Evolutionary conservation across 2,113 vertebrate genomes (phyloP).

Genomic region (Alethe diademata): DNA sequence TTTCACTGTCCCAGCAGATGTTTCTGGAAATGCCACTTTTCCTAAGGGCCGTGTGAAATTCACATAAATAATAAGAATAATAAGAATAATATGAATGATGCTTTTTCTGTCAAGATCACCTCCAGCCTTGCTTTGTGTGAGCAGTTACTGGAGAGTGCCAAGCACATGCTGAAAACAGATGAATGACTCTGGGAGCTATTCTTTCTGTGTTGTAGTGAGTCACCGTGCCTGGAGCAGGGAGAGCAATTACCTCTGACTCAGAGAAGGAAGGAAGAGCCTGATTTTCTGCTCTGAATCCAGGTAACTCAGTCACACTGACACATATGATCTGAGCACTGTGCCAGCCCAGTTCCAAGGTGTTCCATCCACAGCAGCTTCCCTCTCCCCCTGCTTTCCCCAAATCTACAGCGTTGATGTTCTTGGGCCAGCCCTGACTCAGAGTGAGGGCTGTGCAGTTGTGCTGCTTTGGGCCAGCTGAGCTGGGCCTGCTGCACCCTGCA

Average conservation of each 20-base stretch:
- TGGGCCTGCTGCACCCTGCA: neutral
- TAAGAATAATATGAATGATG: neutral
- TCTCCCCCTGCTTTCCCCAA: neutral
- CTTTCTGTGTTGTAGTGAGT: neutral
- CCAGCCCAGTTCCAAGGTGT: neutral
- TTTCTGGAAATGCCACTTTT: neutral
- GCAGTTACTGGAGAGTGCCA: neutral
- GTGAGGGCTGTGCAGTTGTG: neutral
- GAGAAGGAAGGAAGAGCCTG: neutral
- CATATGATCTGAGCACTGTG: neutral
- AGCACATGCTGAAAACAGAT: neutral
- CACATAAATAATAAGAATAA: neutral
- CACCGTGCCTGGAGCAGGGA: neutral
- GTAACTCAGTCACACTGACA: neutral
- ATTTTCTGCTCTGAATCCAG: neutral
- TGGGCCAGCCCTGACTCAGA: neutral
- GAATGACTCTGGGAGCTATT: neutral
- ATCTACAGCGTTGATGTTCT: neutral
- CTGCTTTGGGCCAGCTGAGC: neutral
- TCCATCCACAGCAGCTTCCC: neutral
- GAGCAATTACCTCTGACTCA: slow-evolving; percentile 6
- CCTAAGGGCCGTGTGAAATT: neutral
- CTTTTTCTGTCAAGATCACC: neutral
- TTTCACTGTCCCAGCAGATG: neutral
- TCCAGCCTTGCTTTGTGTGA: neutral